Base-by-base conservation (phyloP, 2,888 invertebrate genomes). In the Erebia aethiops region DNA sequence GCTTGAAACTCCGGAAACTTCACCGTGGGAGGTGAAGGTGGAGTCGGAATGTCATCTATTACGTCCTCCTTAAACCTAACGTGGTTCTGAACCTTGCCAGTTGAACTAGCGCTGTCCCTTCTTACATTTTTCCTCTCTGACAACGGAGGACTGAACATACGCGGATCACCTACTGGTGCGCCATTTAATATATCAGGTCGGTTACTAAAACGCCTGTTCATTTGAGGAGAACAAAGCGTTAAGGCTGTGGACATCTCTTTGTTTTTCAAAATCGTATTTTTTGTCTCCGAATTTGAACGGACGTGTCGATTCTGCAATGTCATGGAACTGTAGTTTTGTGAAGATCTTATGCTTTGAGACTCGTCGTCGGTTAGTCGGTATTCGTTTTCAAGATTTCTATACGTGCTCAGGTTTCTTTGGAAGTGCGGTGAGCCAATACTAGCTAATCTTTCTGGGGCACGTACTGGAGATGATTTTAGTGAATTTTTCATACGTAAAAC, bases 371-470 rank as follows among this genome's bases (percentile, higher is more conserved):
- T 82, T 46, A 87, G 73, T 78, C 89, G 84, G 72, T 84, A 91
- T 73, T 94, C 94, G 75, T 87, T 91, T 78, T 95, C 95, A 52
- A 95, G 91, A 79, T 95, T 95, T 80, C 92, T 92, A 78, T 94
- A 95, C 14, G 94, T 90, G 80, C 91, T 95, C 21, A 93, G 85
- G 81, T 94, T 95, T 72, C 95, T 88, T 76, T 95, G 95, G 69
- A 95, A 92, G 81, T 95, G 95, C 2, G 95, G 95, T 0, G 95
- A 95, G 21, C 95, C 95, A 76, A 95, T 95, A 73, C 95, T 95
- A 16, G 95, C 95, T 35, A 95, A 93, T 56, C 95, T 90, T 62
- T 93, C 93, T 13, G 87, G 84, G 70, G 90, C 89, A 72, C 94
- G 92, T 1, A 90, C 76, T 26, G 89, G 89, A 0, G 92, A 89